Evolutionary conservation across 2,797 vertebrate genomes (phyloP).

Genomic region (Oreochromis mossambicus): DNA sequence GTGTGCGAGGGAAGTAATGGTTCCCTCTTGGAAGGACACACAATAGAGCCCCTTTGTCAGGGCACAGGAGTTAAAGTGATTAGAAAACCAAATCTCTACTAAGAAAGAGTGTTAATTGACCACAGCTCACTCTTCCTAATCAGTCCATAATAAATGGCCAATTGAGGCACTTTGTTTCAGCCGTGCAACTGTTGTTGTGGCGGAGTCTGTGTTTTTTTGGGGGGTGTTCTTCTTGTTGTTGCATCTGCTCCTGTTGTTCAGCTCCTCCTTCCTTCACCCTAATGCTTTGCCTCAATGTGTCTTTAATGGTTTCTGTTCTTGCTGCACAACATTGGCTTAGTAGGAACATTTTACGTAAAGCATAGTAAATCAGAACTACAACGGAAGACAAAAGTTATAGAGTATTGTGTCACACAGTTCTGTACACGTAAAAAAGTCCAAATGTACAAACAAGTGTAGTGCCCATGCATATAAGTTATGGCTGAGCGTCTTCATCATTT

Average conservation of each 20-base stretch:
- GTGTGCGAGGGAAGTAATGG: conserved; percentile 72
- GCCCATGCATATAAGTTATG: neutral
- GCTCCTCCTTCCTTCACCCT: conserved; percentile 46
- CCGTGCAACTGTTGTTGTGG: conserved; percentile 39
- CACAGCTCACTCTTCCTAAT: conserved; percentile 74
- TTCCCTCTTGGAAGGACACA: conserved; percentile 69
- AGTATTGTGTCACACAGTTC: neutral
- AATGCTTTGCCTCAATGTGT: conserved; percentile 54
- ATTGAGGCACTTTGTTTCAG: conserved; percentile 61
- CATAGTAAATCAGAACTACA: neutral
- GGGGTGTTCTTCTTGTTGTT: conserved; percentile 39
- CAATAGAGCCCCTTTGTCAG: conserved; percentile 81
- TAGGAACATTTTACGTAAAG: neutral
- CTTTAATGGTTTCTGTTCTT: conserved; percentile 46
- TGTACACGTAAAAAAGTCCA: neutral
- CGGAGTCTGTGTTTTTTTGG: conserved; percentile 25
- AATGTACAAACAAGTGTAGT: neutral
- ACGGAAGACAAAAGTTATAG: neutral
- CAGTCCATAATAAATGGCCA: conserved; percentile 71
- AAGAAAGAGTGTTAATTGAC: conserved; percentile 84
- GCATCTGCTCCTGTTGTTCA: conserved; percentile 50
- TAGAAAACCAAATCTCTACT: conserved; percentile 81
- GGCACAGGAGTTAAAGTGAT: conserved; percentile 80
- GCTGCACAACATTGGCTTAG: neutral
- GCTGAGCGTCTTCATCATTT: neutral